Evolutionary conservation across 1,140 invertebrate genomes (phyloP).

Genomic region (Papilio polytes): DNA sequence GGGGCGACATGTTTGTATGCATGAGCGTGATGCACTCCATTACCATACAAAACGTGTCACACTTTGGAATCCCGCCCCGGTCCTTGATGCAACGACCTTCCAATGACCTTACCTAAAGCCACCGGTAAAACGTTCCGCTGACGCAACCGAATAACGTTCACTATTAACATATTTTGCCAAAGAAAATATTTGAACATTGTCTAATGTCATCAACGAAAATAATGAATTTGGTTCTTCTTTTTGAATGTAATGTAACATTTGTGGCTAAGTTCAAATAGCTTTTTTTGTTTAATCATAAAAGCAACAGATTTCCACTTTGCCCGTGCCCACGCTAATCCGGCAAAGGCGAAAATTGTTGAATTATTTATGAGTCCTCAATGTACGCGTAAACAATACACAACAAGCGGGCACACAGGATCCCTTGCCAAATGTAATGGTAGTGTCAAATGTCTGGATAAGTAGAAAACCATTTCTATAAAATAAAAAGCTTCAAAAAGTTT

Average conservation of each 20-base stretch:
- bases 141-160: not conserved
- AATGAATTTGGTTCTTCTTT: too few species aligned
- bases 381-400: conserved; percentile 26
- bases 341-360: conserved; percentile 26
- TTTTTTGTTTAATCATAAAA: conserved; percentile 4
- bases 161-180: not conserved
- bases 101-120: conserved; percentile 17
- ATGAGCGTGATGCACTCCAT: conserved; percentile 21
- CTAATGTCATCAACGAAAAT: not conserved
- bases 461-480: not conserved
- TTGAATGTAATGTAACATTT: not conserved
- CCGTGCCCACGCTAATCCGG: conserved; percentile 6
- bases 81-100: not conserved
- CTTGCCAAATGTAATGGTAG: not conserved
- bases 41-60: conserved; percentile 27
- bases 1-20: conserved; percentile 18
- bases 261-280: not conserved
- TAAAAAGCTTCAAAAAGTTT: not conserved
- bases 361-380: conserved; percentile 26
- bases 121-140: not conserved
- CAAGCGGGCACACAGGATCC: not conserved
- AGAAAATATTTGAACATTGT: not conserved
- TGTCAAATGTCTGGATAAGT: not conserved
- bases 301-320: conserved; percentile 2
- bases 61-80: not conserved